phyloP scores from a whole-genome alignment of 2,113 vertebrate species.

The Tragulus kanchil region DNA sequence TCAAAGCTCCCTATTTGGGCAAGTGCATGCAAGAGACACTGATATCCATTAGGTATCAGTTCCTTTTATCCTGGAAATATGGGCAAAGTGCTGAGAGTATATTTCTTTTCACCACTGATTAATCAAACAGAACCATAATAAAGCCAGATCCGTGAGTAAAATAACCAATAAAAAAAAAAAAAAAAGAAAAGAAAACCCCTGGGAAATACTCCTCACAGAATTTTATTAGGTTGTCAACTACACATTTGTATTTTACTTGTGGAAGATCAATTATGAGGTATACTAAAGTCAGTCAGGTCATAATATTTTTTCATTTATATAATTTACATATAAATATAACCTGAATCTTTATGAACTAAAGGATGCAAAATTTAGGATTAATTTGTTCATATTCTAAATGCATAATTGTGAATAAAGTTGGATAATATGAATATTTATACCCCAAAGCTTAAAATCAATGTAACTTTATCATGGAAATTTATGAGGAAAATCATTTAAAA shows the following conservation, averaged over 20 bases:
- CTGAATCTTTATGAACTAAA: background rate
- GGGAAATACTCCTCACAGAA: background rate
- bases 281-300: background rate
- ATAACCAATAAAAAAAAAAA: background rate
- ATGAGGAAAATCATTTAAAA: constrained; percentile 70
- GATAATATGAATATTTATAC: constrained; percentile 45
- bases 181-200: no score
- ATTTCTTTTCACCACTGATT: background rate
- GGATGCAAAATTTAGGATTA: constrained; percentile 5
- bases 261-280: background rate
- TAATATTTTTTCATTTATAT: constrained; percentile 24
- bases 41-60: background rate
- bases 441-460: background rate
- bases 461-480: constrained; percentile 46
- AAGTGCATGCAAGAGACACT: accelerated
- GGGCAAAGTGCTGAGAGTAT: background rate
- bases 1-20: accelerated
- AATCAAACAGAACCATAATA: background rate
- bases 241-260: background rate
- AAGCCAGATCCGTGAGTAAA: background rate
- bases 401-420: background rate
- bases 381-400: background rate
- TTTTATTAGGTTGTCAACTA: background rate
- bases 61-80: background rate
- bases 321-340: constrained; percentile 25